Evolutionary conservation across 1,140 invertebrate genomes (phyloP).

Genomic region (Tetragonula clypearis): DNA sequence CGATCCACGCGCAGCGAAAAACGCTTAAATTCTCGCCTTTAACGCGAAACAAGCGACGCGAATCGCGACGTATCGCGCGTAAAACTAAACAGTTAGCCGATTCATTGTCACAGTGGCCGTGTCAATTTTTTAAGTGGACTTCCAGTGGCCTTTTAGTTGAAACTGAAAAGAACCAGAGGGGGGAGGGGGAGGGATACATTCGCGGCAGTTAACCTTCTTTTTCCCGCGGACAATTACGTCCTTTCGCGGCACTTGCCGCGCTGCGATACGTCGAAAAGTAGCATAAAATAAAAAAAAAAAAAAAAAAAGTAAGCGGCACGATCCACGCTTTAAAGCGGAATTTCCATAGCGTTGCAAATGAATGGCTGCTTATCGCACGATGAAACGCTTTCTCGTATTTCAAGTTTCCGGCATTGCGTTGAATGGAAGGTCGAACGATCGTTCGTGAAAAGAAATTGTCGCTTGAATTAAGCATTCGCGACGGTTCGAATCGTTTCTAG

Average conservation of each 20-base stretch:
- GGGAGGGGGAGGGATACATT: conserved; percentile 5
- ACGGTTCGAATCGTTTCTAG: not conserved
- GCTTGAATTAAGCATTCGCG: not conserved
- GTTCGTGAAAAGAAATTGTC: not conserved
- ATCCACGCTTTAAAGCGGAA: conserved; percentile 1
- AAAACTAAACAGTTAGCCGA: not conserved
- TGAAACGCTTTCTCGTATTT: not conserved
- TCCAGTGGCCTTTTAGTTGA: not conserved
- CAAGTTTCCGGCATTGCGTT: not conserved
- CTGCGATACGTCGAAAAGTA: conserved; percentile 34
- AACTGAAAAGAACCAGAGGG: not conserved
- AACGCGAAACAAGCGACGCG: not conserved
- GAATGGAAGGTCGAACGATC: not conserved
- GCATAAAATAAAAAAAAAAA: not conserved
- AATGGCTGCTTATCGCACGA: no score
- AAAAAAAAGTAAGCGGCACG: not conserved
- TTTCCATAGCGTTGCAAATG: conserved; percentile 1
- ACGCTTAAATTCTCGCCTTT: no score
- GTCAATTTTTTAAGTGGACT: conserved; percentile 33
- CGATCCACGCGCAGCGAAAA: no score
- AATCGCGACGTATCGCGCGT: no score
- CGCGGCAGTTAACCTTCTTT: conserved; percentile 33
- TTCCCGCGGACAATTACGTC: conserved; percentile 38
- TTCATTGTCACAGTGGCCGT: not conserved
- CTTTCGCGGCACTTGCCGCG: conserved; percentile 16